These are phyloP conservation scores for Luehdorfia chinensis DNA, from an alignment of 1,140 invertebrate species.

Conservation along the genomic window DNA sequence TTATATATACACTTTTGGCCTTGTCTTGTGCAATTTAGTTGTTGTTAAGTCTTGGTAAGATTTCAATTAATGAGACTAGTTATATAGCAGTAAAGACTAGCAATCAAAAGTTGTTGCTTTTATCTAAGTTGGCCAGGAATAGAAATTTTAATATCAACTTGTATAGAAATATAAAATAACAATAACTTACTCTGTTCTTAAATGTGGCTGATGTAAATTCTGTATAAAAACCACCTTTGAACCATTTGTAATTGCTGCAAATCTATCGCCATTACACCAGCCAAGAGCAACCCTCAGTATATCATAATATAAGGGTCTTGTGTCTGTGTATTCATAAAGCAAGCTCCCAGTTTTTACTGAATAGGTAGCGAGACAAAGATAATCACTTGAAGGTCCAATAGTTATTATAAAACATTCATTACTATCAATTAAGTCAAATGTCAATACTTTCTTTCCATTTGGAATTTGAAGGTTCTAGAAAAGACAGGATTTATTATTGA, in stretches of 20 bases:
- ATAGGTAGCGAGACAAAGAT: conserved; percentile 31
- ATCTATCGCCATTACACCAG: conserved; percentile 48
- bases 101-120: too few relatives aligned
- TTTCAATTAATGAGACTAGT: too few relatives aligned
- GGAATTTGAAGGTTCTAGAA: conserved; percentile 60
- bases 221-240: conserved; percentile 47
- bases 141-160: too few relatives aligned
- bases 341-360: conserved; percentile 52
- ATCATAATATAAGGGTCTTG: conserved; percentile 28
- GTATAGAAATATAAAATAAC: too few relatives aligned
- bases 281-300: conserved; percentile 54
- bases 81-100: too few relatives aligned
- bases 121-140: too few relatives aligned
- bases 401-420: conserved; percentile 59
- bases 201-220: conserved; percentile 48
- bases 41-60: too few relatives aligned
- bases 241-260: conserved; percentile 61
- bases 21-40: too few relatives aligned
- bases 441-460: conserved; percentile 33
- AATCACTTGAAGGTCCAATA: conserved; percentile 14
- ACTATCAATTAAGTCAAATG: conserved; percentile 60
- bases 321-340: conserved; percentile 33
- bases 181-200: conserved; percentile 45
- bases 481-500: too few relatives aligned
- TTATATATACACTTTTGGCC: too few relatives aligned